A percentile compares a stretch with the other conserved stretches of the same genome.
Conservation (phyloP, 30 jellyfish, hydroid and myxozoan genomes). For the Aurelia coerulea region DNA sequence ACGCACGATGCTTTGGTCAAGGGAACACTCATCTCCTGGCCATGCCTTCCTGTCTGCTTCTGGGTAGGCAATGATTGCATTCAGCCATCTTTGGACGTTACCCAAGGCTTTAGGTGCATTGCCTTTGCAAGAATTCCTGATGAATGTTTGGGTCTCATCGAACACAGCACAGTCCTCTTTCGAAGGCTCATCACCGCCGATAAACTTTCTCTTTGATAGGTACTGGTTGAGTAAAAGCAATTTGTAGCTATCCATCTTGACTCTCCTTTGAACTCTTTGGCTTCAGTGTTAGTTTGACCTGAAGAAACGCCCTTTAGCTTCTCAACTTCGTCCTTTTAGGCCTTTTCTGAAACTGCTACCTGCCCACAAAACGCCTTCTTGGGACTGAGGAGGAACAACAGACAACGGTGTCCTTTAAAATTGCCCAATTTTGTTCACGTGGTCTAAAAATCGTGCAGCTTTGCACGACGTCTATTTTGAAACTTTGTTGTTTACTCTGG, state of each 20-base stretch:
- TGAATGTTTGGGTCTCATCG: slow-evolving; percentile 34
- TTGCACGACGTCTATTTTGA: slow-evolving; percentile 13
- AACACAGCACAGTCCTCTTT: slow-evolving; percentile 56
- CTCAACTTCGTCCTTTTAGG: slow-evolving; percentile 17
- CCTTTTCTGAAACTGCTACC: background rate
- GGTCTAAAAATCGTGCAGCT: slow-evolving; percentile 31
- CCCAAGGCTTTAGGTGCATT: slow-evolving; percentile 52
- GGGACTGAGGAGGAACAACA: slow-evolving; percentile 59
- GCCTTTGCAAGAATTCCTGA: slow-evolving; percentile 40
- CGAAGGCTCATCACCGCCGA: slow-evolving; percentile 67
- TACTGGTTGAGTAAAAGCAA: slow-evolving; percentile 49
- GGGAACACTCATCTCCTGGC: slow-evolving; percentile 46
- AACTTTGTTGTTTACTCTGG: too few relatives aligned
- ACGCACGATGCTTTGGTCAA: slow-evolving; percentile 56
- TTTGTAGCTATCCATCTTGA: slow-evolving; percentile 59
- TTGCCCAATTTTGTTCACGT: slow-evolving; percentile 15
- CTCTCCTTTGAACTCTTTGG: too few relatives aligned
- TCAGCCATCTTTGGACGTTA: slow-evolving; percentile 38
- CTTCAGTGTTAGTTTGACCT: background rate
- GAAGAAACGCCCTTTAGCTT: too few relatives aligned
- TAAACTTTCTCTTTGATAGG: slow-evolving; percentile 20
- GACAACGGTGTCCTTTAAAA: slow-evolving; percentile 6
- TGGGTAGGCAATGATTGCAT: slow-evolving; percentile 44
- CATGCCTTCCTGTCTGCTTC: slow-evolving; percentile 44
- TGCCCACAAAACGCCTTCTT: slow-evolving; percentile 30